Percentiles rank a stretch among this genome's conserved stretches.
These are phyloP conservation scores for Drosophila cognata DNA, from an alignment of 2,888 invertebrate genomes.

Conservation along the genomic window DNA sequence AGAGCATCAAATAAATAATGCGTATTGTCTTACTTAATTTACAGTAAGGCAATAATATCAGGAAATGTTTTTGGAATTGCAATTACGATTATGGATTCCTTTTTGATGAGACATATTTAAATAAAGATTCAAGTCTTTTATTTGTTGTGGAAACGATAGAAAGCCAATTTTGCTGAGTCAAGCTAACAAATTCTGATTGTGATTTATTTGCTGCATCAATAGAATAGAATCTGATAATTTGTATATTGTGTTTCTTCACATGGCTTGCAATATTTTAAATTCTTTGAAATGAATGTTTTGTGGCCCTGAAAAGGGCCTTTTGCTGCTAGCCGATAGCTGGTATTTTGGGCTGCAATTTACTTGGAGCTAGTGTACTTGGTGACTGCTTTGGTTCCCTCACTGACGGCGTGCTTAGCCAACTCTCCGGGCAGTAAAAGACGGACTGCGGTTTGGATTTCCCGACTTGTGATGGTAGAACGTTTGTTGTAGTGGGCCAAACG, in stretches of 20 bases:
- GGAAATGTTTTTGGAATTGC: background rate
- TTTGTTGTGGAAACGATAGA: background rate
- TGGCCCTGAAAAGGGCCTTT: conserved; percentile 56
- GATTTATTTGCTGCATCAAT: background rate
- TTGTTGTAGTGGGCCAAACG: conserved; percentile 86
- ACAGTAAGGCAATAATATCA: background rate
- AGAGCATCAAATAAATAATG: background rate
- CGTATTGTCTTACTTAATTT: background rate
- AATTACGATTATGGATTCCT: background rate
- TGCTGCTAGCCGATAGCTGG: background rate
- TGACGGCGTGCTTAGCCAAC: conserved; percentile 60
- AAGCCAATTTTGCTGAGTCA: fast-evolving
- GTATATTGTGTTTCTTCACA: background rate
- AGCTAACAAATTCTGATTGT: no score
- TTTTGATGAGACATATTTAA: background rate
- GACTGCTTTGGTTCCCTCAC: conserved; percentile 58
- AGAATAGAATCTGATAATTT: background rate
- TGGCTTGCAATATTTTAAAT: background rate
- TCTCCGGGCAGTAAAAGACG: conserved; percentile 59
- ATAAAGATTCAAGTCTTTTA: background rate
- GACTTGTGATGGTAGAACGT: conserved; percentile 59
- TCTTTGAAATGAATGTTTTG: conserved; percentile 31
- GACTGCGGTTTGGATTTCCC: conserved; percentile 60
- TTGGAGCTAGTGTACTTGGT: conserved; percentile 62
- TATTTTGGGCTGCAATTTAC: conserved; percentile 31